Base-by-base conservation (phyloP, 2,113 vertebrate species). In the Zootoca vivipara region DNA sequence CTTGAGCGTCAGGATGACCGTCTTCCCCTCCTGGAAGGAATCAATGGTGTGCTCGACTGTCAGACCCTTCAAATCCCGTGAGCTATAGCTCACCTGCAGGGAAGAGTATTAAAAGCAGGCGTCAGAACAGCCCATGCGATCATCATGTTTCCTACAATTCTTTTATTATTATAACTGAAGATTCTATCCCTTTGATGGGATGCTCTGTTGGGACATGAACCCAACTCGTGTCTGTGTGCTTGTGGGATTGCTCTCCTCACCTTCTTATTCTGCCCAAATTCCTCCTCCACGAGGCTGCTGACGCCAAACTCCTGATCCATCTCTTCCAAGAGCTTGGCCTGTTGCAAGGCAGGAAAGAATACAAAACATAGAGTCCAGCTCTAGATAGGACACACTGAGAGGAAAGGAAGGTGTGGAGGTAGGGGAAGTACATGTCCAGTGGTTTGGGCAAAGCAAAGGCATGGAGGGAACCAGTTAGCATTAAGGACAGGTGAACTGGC, bases 271-370 rank as follows among this genome's bases (percentile, higher is more conserved):
- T 98, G 97, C 22, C 95, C 97, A 88, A 99, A 98, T 85, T 99
- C 98, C 89, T 98, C 97, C 78, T 99, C 98, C 30, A 99, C 98
- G 75, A 99, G 95, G 82, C 93, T 96, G 96, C 98, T 99, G 70
- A 99, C 97, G 0, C 98, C 98, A 84, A 99, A 99, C 94, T 99
- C 98, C 84, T 98, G 96, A 62, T 99, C 98, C 98, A 99, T 99
- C 93, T 99, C 98, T 89, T 98, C 97, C 70, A 99, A 95, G 4
- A 99, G 96, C 88, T 98, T 98, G 85, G 98, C 98, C 97, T 97
- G 52, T 0, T 58, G 20, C 2, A n/a, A 12, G 86, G 5, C 56
- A 18, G 1, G 1, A 52, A 82, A 7, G 22, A 3, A 35, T 67
- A 40, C 38, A 82, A 35, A 56, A 62, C 13, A 2, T 22, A n/a